Conservation (phyloP, 2,113 vertebrate genomes). For the Cheirogaleus medius region DNA sequence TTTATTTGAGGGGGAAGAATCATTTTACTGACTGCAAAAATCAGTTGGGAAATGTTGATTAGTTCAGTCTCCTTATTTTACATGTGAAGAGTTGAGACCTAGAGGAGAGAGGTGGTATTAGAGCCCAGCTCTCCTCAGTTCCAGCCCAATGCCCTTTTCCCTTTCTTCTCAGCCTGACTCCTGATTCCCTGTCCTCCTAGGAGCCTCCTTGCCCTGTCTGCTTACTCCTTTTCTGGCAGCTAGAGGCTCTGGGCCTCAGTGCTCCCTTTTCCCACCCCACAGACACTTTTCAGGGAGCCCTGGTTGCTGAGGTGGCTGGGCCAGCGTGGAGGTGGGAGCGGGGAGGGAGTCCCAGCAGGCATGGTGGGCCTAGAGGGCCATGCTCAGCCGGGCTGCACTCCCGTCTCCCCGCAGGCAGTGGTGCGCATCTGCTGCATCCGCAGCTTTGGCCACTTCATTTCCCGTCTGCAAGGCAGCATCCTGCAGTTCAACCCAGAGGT, state of each 20-base stretch:
- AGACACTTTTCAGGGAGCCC: not conserved
- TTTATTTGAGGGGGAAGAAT: not conserved
- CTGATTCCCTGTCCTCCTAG: not conserved
- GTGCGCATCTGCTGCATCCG: constrained; percentile 94
- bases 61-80: not conserved
- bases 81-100: accelerated
- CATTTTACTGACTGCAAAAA: not conserved
- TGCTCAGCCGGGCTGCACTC: not conserved
- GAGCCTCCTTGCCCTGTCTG: not conserved
- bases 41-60: not conserved
- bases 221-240: not conserved
- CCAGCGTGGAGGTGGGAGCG: not conserved
- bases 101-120: not conserved
- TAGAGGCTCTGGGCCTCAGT: not conserved
- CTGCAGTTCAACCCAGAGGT: constrained; percentile 96
- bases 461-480: constrained; percentile 94
- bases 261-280: not conserved
- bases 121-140: not conserved
- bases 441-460: constrained; percentile 97
- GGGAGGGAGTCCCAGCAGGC: too few species aligned
- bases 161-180: not conserved
- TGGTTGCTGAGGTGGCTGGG: not conserved
- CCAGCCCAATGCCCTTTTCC: not conserved
- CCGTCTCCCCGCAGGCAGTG: constrained; percentile 85
- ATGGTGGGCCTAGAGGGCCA: not conserved